Evolutionary conservation across 2,888 invertebrate species (phyloP).

Genomic region (Nyleta sp.): DNA sequence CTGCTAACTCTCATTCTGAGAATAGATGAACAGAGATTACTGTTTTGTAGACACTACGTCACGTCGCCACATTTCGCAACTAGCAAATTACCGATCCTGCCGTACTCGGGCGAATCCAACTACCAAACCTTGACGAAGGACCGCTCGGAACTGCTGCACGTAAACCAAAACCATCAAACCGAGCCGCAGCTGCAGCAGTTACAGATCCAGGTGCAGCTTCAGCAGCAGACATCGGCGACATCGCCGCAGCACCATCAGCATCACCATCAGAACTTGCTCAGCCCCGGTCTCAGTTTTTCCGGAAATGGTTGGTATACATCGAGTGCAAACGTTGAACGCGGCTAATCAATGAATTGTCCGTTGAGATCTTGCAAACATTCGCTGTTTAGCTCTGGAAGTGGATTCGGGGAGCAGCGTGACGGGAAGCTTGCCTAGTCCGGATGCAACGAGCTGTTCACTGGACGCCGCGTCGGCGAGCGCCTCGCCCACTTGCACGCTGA

Average conservation of each 20-base stretch:
- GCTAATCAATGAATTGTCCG: no score
- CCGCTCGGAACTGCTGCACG: slow-evolving; percentile 85
- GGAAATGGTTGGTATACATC: slow-evolving; percentile 84
- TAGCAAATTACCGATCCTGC: slow-evolving; percentile 73
- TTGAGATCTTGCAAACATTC: not conserved
- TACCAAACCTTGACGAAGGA: slow-evolving; percentile 86
- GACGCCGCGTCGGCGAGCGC: slow-evolving; percentile 84
- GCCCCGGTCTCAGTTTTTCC: slow-evolving; percentile 86
- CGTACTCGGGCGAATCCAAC: slow-evolving; percentile 81
- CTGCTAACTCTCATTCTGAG: no score
- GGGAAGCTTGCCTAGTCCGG: slow-evolving; percentile 92
- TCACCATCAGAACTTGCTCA: slow-evolving; percentile 81
- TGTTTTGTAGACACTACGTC: slow-evolving; percentile 75
- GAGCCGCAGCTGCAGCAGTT: slow-evolving; percentile 87
- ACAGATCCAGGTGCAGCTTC: slow-evolving; percentile 88
- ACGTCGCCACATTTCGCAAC: slow-evolving; percentile 76
- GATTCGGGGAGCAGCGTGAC: slow-evolving; percentile 89
- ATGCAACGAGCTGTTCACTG: slow-evolving; percentile 88
- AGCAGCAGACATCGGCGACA: slow-evolving; percentile 83
- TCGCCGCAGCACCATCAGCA: slow-evolving; percentile 77
- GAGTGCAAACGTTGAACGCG: no score
- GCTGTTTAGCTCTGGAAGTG: slow-evolving; percentile 84
- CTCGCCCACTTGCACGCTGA: slow-evolving; percentile 79
- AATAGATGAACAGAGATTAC: no score
- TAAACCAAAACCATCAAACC: slow-evolving; percentile 84